Conservation (phyloP, 53 echinoderm and acorn worm genomes). For the Zoroaster sp. region DNA sequence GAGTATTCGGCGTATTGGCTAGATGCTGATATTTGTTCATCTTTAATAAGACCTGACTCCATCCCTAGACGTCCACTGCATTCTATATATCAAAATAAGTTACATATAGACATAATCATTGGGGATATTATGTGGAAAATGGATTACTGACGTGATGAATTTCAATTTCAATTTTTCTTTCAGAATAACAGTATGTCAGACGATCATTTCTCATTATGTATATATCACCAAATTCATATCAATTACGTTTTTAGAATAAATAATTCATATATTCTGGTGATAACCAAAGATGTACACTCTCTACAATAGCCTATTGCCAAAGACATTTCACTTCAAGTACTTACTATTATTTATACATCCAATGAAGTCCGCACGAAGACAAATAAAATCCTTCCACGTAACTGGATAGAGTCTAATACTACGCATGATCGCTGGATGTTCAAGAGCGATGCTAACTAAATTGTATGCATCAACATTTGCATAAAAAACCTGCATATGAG, state of each 20-base stretch:
- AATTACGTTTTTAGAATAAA: too few species aligned
- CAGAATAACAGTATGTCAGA: too few species aligned
- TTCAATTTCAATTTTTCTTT: too few species aligned
- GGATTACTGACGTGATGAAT: too few species aligned
- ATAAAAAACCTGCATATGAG: slow-evolving; percentile 15
- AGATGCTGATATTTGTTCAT: slow-evolving; percentile 30
- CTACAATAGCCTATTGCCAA: too few species aligned
- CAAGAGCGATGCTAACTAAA: background rate
- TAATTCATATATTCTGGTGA: too few species aligned
- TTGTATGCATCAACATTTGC: slow-evolving; percentile 25
- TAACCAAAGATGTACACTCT: too few species aligned
- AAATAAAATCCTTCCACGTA: slow-evolving; percentile 53
- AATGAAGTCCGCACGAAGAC: slow-evolving; percentile 77
- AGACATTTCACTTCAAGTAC: too few species aligned
- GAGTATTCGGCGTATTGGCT: background rate
- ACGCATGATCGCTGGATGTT: background rate
- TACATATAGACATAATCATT: background rate
- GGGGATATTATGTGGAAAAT: background rate
- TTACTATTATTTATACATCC: slow-evolving; percentile 79
- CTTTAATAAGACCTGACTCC: slow-evolving; percentile 52
- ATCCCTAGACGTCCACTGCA: slow-evolving; percentile 66
- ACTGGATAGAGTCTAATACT: slow-evolving; percentile 22
- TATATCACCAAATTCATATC: too few species aligned
- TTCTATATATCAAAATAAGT: background rate
- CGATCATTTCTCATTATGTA: too few species aligned